A percentile compares a stretch with the other conserved stretches of the same genome.
Conservation (phyloP, 2,797 vertebrate species). For the Sarcoramphus papa region DNA sequence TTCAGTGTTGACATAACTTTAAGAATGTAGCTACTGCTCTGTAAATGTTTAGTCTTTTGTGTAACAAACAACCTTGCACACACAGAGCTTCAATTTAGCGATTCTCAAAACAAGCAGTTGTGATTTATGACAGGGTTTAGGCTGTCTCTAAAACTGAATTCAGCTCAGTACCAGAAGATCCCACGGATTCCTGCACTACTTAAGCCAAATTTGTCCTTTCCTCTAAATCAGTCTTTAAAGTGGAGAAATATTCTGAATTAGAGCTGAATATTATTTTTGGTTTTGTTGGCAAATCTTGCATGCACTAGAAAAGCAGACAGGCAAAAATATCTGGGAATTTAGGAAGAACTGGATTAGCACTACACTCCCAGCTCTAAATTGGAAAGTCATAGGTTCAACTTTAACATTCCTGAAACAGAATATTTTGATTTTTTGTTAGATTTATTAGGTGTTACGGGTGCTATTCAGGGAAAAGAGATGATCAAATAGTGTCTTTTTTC, state of each 20-base stretch:
- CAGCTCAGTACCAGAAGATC: neutral
- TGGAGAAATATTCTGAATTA: neutral
- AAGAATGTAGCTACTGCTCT: neutral
- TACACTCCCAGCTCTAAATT: rapidly evolving
- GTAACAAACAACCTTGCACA: neutral
- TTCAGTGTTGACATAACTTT: neutral
- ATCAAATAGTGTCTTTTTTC: neutral
- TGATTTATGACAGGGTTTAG: neutral
- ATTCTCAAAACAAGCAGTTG: neutral
- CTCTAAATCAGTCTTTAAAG: neutral
- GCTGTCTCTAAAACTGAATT: neutral
- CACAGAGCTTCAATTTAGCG: neutral
- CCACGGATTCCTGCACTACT: neutral
- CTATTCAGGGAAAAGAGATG: neutral
- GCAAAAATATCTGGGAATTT: neutral
- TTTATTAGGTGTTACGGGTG: neutral
- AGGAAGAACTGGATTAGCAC: neutral
- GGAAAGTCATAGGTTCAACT: neutral
- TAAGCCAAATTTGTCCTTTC: neutral
- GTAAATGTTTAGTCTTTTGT: neutral
- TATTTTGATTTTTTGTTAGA: neutral
- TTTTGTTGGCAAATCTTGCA: neutral
- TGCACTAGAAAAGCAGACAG: neutral
- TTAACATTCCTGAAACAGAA: neutral
- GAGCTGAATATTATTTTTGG: neutral